Conservation (phyloP, 2,888 invertebrate genomes). For the Crossocerus cetratus region DNA sequence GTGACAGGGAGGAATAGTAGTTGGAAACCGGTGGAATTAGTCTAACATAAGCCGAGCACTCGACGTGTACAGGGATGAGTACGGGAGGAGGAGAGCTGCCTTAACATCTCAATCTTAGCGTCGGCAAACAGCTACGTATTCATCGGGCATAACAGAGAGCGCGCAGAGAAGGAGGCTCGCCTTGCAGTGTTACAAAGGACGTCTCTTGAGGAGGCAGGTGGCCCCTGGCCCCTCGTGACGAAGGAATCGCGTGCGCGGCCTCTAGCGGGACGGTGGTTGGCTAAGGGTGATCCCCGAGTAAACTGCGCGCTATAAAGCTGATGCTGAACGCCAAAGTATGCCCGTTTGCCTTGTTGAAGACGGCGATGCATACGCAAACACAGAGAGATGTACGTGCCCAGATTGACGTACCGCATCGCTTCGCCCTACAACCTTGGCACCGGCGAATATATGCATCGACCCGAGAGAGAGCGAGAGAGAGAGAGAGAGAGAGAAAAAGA, state of each 20-base stretch:
- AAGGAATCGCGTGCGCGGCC: slow-evolving; percentile 35
- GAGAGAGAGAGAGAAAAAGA: neutral
- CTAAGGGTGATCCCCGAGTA: slow-evolving; percentile 21
- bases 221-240: slow-evolving; percentile 23
- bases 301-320: slow-evolving; percentile 36
- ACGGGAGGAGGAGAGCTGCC: slow-evolving; percentile 20
- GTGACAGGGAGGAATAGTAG: neutral
- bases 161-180: slow-evolving; percentile 9
- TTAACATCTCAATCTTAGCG: slow-evolving; percentile 26
- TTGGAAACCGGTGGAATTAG: neutral
- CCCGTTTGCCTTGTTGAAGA: slow-evolving; percentile 14
- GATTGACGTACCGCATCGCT: slow-evolving; percentile 48
- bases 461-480: slow-evolving; percentile 6
- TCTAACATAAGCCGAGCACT: neutral
- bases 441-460: slow-evolving; percentile 39
- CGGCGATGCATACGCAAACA: slow-evolving; percentile 52
- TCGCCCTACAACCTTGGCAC: slow-evolving; percentile 54
- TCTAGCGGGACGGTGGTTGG: slow-evolving; percentile 23
- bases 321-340: slow-evolving; percentile 26
- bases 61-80: neutral
- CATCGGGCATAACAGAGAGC: slow-evolving; percentile 20
- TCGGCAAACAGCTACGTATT: slow-evolving; percentile 19
- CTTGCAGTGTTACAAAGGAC: slow-evolving; percentile 12
- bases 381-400: slow-evolving; percentile 47
- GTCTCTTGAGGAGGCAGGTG: slow-evolving; percentile 13